Evolutionary conservation across 2,797 vertebrate genomes (phyloP), one percentile per base, ranked within the genome.

Genomic region (Centropyge bicolor): DNA sequence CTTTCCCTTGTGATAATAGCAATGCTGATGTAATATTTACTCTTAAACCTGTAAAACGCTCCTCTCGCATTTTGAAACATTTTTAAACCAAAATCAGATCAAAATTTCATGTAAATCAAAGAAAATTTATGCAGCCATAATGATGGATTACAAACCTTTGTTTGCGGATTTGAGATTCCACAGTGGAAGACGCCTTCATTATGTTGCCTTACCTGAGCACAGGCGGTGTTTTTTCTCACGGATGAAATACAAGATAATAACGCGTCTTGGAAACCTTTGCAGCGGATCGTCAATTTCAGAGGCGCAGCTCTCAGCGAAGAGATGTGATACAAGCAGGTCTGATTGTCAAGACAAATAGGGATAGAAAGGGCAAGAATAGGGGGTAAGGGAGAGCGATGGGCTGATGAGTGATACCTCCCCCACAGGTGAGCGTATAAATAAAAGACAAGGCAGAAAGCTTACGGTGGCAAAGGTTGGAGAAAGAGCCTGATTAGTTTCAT

Each of bases 401-500:
- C 55, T 74, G 40, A 17, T 24, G 11, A 65, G 54, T 60, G 68
- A 70, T 63, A 10, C n/a, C 41, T 36, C 59, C 31, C 40, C 61
- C 27, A 10, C 12, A 73, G 48, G 63, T 71, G 41, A 55, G 63
- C 17, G 54, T 61, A 77, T 65, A 59, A 85, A 70, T 46, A 81
- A 78, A 66, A 86, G 24, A 51, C 55, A 38, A 19, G 19, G 45
- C 27, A 41, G 24, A 48, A 38, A 45, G 63, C n/a, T 12, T 46
- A 2, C 1, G 1, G 65, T 68, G 66, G 65, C 38, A 70, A 78
- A 78, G 66, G 19, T 41, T 19, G 46, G 38, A 63, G 60, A 55
- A 27, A 76, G 19, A 72, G 46, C 81, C 54, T 55, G 36, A 87
- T 83, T 65, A n/a, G 10, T 78, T 83, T 74, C 35, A 82, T 87